These are phyloP conservation scores for Venustaconcha ellipsiformis DNA, from an alignment of 1,140 invertebrate genomes.

Conservation along the genomic window DNA sequence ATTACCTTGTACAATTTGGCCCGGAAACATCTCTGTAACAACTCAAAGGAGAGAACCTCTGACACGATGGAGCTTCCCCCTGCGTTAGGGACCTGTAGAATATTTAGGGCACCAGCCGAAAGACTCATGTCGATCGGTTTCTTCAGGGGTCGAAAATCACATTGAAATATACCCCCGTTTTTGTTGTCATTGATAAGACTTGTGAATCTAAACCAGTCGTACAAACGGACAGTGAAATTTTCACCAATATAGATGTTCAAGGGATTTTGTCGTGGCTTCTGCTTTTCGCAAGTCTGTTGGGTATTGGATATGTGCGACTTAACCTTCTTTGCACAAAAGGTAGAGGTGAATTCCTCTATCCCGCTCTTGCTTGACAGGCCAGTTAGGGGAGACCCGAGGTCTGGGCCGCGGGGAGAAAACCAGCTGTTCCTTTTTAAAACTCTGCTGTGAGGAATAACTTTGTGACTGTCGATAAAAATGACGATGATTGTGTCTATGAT, in stretches of 20 bases:
- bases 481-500: too few relatives aligned
- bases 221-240: constrained; percentile 49
- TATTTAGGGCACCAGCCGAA: constrained; percentile 40
- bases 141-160: constrained; percentile 47
- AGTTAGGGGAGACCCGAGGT: too few relatives aligned
- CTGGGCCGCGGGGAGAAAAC: too few relatives aligned
- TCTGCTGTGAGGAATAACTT: too few relatives aligned
- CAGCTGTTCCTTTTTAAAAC: too few relatives aligned
- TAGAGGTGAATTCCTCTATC: too few relatives aligned
- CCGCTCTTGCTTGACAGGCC: too few relatives aligned
- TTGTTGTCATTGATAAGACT: constrained; percentile 40
- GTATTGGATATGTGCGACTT: too few relatives aligned
- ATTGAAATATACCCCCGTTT: constrained; percentile 40
- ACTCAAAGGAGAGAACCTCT: constrained; percentile 65
- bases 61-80: constrained; percentile 64
- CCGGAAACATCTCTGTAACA: constrained; percentile 56
- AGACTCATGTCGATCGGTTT: constrained; percentile 48
- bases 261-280: neutral
- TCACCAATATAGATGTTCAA: constrained; percentile 52
- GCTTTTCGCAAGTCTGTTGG: too few relatives aligned
- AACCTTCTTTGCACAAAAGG: too few relatives aligned
- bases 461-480: too few relatives aligned
- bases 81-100: constrained; percentile 59
- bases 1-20: constrained; percentile 59
- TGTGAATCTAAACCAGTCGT: constrained; percentile 45